Conservation (phyloP, 2,888 invertebrate genomes). For the Argyresthia goedartella region DNA sequence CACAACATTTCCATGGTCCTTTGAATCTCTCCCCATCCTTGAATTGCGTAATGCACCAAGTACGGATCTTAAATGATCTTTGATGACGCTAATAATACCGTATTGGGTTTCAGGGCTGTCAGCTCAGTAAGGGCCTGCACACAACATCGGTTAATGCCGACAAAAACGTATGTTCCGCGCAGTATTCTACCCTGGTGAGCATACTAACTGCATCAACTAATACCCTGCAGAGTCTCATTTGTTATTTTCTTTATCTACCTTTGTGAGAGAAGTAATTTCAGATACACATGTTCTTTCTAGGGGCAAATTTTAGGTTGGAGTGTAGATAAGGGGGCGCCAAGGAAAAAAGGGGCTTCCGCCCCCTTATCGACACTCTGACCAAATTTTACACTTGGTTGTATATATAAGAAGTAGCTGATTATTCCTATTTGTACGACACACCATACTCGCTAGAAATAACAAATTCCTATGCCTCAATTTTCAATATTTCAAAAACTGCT, state of each 20-base stretch:
- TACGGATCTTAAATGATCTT: neutral
- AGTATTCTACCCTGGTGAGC: slow-evolving; percentile 57
- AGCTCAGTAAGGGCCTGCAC: slow-evolving; percentile 52
- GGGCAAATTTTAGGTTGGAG: no score
- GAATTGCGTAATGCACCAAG: no score
- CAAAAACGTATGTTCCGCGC: slow-evolving; percentile 56
- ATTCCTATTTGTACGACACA: no score
- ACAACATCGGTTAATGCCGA: slow-evolving; percentile 50
- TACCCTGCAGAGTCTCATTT: slow-evolving; percentile 9
- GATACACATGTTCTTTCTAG: neutral
- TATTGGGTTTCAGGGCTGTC: slow-evolving; percentile 42
- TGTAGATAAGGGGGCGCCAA: no score
- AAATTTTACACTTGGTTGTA: no score
- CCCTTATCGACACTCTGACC: no score
- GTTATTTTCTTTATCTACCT: neutral
- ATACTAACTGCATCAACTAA: slow-evolving; percentile 58
- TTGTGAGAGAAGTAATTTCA: neutral
- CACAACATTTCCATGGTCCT: neutral
- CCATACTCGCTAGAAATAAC: no score
- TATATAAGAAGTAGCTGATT: no score
- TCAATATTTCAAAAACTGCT: no score
- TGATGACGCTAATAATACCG: slow-evolving; percentile 7
- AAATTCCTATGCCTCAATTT: no score
- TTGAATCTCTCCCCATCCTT: no score
- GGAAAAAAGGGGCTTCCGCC: no score